A percentile compares a stretch with the other conserved stretches of the same genome.
phyloP scores from a whole-genome alignment of 2,797 vertebrate genomes.

The Diceros bicornis region DNA sequence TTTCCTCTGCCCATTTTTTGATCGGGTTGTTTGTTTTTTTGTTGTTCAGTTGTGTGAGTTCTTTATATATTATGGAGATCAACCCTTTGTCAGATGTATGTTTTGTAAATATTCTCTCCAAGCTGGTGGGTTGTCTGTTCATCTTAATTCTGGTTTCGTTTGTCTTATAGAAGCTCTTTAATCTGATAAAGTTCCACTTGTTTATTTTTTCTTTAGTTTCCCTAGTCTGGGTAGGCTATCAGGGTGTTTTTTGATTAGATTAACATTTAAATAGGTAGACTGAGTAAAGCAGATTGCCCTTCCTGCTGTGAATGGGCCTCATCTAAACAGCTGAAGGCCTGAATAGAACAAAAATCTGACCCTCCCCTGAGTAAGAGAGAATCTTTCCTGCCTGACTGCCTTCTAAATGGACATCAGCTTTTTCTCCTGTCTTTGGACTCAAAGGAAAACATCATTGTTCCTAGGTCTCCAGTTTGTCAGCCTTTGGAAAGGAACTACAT shows the following conservation, averaged over 20 bases:
- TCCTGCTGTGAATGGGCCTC: neutral
- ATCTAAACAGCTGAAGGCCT: neutral
- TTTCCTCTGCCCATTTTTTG: no score
- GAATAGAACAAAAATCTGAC: neutral
- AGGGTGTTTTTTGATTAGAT: neutral
- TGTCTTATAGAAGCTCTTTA: no score
- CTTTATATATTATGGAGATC: no score
- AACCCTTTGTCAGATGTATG: no score
- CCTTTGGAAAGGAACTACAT: neutral
- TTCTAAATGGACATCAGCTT: neutral
- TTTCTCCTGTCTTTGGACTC: neutral
- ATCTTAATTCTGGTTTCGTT: no score
- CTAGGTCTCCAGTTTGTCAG: neutral
- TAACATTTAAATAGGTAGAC: neutral
- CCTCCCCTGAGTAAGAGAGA: fast-evolving
- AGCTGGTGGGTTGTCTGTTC: no score
- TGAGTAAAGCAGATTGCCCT: neutral
- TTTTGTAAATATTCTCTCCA: no score
- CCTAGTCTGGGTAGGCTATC: no score
- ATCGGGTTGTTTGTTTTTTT: no score
- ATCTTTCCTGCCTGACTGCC: neutral
- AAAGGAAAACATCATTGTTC: neutral
- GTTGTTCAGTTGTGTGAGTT: no score
- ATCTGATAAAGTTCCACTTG: no score
- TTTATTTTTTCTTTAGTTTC: no score